These are phyloP conservation scores for Diachasma alloeum DNA, from an alignment of 1,140 invertebrate genomes.

Conservation along the genomic window DNA sequence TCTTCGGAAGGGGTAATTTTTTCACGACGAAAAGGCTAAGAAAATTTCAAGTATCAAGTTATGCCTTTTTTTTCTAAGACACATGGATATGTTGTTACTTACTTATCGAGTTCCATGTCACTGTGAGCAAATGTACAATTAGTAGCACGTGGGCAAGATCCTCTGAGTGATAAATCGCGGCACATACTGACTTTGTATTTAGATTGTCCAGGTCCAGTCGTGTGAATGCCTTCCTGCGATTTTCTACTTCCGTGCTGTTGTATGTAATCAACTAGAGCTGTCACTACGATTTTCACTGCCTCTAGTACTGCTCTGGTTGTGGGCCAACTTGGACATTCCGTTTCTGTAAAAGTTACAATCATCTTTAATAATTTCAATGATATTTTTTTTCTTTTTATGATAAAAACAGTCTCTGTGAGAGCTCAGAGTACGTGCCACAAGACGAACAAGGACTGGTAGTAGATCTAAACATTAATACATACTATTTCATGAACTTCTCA, in stretches of 20 bases:
- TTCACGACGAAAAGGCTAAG: too few relatives aligned
- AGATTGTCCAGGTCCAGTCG: slow-evolving; percentile 69
- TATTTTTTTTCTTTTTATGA: too few relatives aligned
- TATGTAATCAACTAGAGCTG: slow-evolving; percentile 86
- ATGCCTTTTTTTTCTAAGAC: too few relatives aligned
- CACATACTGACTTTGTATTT: slow-evolving; percentile 95
- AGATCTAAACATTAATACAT: too few relatives aligned
- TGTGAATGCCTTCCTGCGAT: slow-evolving; percentile 65
- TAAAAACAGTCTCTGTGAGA: too few relatives aligned
- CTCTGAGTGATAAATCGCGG: slow-evolving; percentile 79
- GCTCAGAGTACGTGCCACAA: too few relatives aligned
- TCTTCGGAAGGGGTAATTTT: too few relatives aligned
- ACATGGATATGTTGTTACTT: slow-evolving; percentile 29
- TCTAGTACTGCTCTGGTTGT: slow-evolving; percentile 81
- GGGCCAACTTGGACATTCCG: slow-evolving; percentile 74
- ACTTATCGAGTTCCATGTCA: slow-evolving; percentile 87
- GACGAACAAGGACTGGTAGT: too few relatives aligned
- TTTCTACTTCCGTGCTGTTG: slow-evolving; percentile 77
- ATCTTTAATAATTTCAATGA: too few relatives aligned
- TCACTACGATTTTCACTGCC: slow-evolving; percentile 82
- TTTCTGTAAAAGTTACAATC: slow-evolving; percentile 66
- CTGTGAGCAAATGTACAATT: slow-evolving; percentile 94
- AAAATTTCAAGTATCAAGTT: too few relatives aligned
- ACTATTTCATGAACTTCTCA: too few relatives aligned
- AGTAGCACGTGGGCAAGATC: slow-evolving; percentile 84